Conservation (phyloP, 1,140 invertebrate genomes). For the Lanistes nyassanus region DNA sequence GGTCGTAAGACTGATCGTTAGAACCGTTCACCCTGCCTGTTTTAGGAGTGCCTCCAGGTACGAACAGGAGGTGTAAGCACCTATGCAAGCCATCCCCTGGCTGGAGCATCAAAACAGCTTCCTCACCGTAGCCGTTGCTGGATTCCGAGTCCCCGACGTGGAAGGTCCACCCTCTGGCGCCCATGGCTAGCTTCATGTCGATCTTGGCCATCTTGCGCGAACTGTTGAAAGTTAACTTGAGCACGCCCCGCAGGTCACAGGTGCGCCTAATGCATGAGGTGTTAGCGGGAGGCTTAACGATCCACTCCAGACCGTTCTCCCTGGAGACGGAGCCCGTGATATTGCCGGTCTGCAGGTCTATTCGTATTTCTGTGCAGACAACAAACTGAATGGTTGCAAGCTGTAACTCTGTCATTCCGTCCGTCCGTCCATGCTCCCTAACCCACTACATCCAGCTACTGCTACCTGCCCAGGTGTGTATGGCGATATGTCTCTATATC, state of each 20-base stretch:
- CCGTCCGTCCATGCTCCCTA: too few species aligned
- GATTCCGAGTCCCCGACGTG: constrained; percentile 27
- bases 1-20: not conserved
- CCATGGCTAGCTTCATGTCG: constrained; percentile 3
- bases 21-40: not conserved
- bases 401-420: too few species aligned
- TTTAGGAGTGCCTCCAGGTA: not conserved
- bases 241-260: constrained; percentile 16
- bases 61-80: not conserved
- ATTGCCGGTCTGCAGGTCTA: too few species aligned
- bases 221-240: constrained; percentile 15
- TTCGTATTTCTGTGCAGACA: too few species aligned
- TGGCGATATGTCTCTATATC: too few species aligned
- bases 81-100: not conserved
- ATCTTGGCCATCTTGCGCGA: not conserved
- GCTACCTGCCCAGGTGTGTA: too few species aligned
- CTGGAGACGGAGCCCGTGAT: too few species aligned
- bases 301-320: too few species aligned
- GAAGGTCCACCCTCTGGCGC: constrained; percentile 21
- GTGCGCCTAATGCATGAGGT: not conserved
- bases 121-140: constrained; percentile 28
- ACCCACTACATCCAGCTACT: too few species aligned
- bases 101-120: not conserved
- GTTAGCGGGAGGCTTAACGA: too few species aligned
- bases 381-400: too few species aligned